Base-by-base conservation (phyloP, 2,113 vertebrate genomes). In the Mesembrinibis cayennensis region DNA sequence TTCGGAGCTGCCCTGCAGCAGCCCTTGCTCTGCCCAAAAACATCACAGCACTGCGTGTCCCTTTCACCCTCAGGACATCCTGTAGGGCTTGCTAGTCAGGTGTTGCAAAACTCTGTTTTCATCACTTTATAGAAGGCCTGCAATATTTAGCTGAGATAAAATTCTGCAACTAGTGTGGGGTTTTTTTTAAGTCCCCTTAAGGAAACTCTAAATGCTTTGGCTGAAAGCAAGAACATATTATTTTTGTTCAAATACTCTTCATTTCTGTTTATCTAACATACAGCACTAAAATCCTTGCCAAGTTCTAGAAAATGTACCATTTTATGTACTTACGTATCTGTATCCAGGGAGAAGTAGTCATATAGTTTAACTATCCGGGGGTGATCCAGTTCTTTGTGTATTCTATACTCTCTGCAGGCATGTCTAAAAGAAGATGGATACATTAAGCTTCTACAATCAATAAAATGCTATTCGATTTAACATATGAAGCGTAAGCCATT, bases 301-400 rank as follows among this genome's bases (percentile, higher is more conserved):
- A 38, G 55, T 77, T 91, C 34, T 77, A 90, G 50, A 74, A 96
- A 72, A 58, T 4, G 4, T 42, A 25, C 45, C 3, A 49, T 67
- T 82, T 72, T 52, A 59, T 66, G 89, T 65, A 99, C 99, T 99
- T 96, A 99, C 99, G 99, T 99, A 98, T 99, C 99, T 97, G 99
- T 99, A 98, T 99, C 99, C 99, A 99, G 98, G 97, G 99, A 99
- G 98, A 99, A 99, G 98, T 99, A 99, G 98, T 99, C 99, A 94
- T 99, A 99, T 20, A 99, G 99, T 98, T 99, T 99, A 96, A 99
- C 99, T 98, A 99, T 99, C 94, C 99, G 98, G 91, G 99, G 99
- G 96, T 99, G 99, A 98, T 99, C 99, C 98, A 99, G 98, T 98
- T 99, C 99, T 98, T 99, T 99, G 98, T 99, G 99, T 99, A 99